Conservation (phyloP, 2,113 vertebrate genomes). For the Oryzias woworae region DNA sequence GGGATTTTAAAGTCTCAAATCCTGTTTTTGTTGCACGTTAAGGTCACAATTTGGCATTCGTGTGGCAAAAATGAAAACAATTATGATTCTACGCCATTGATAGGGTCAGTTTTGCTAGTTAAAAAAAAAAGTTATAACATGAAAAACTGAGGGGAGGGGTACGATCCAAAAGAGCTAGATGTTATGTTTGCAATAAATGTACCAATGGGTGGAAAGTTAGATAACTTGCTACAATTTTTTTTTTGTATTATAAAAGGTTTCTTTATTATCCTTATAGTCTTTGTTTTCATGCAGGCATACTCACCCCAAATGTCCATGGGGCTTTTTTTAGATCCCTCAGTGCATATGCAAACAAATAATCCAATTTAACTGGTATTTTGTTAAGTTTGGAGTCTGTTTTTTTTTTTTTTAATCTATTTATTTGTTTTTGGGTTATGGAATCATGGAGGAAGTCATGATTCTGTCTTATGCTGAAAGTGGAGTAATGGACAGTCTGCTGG, state of each 20-base stretch:
- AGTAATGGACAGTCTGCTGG: constrained; percentile 48
- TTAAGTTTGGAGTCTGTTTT: constrained; percentile 43
- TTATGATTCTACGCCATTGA: constrained; percentile 2
- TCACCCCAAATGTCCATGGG: constrained; percentile 37
- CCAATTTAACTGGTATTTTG: constrained; percentile 34
- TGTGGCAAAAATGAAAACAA: neutral
- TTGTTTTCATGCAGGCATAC: constrained; percentile 28
- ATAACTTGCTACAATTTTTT: neutral
- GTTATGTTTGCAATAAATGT: no score
- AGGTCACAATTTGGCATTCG: constrained; percentile 11
- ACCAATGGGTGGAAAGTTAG: constrained; percentile 2
- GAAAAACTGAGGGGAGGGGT: no score
- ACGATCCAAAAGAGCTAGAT: no score
- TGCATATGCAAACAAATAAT: constrained; percentile 35
- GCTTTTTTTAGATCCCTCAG: constrained; percentile 26
- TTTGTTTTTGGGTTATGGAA: constrained; percentile 21
- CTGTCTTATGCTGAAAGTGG: constrained; percentile 46
- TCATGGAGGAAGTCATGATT: constrained; percentile 38
- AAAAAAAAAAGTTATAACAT: no score
- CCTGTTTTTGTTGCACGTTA: constrained; percentile 45
- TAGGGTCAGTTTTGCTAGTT: neutral
- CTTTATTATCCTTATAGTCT: neutral
- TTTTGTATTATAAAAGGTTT: neutral
- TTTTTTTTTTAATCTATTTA: constrained; percentile 10
- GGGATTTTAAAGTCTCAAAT: constrained; percentile 21